Conservation (phyloP, 1,140 invertebrate species). For the Triops longicaudatus region DNA sequence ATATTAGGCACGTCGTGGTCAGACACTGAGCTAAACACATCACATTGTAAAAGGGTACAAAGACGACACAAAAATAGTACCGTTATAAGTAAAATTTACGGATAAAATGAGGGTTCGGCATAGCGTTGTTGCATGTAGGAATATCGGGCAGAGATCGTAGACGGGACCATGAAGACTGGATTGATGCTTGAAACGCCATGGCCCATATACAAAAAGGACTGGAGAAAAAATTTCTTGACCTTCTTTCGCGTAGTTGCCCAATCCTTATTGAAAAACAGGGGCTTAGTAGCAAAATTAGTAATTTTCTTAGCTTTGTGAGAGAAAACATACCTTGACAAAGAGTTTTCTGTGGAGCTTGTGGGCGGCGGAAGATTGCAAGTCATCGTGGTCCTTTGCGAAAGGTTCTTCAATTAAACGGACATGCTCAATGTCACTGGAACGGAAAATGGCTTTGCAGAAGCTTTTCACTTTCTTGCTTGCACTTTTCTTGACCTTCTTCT, state of each 20-base stretch:
- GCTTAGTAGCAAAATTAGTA: neutral
- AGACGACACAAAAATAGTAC: neutral
- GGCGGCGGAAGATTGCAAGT: neutral
- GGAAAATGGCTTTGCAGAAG: conserved; percentile 2
- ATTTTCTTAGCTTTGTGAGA: neutral
- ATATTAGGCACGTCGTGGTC: neutral
- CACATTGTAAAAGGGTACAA: neutral
- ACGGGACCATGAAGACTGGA: neutral
- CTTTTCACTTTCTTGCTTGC: conserved; percentile 6
- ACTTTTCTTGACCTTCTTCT: neutral
- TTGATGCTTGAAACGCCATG: conserved; percentile 4
- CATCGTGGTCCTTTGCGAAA: neutral
- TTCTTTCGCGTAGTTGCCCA: neutral
- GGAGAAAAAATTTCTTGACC: neutral
- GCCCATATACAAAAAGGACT: neutral
- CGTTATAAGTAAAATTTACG: neutral
- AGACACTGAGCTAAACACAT: neutral
- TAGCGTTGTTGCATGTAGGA: neutral
- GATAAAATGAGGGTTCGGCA: neutral
- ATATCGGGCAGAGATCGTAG: neutral
- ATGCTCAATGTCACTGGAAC: neutral
- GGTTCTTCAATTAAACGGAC: conserved; percentile 15
- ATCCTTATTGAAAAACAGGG: neutral
- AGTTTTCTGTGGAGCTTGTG: neutral
- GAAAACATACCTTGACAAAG: neutral